Conservation (phyloP, 2,797 vertebrate species). For the Sebastes trivittatus region DNA sequence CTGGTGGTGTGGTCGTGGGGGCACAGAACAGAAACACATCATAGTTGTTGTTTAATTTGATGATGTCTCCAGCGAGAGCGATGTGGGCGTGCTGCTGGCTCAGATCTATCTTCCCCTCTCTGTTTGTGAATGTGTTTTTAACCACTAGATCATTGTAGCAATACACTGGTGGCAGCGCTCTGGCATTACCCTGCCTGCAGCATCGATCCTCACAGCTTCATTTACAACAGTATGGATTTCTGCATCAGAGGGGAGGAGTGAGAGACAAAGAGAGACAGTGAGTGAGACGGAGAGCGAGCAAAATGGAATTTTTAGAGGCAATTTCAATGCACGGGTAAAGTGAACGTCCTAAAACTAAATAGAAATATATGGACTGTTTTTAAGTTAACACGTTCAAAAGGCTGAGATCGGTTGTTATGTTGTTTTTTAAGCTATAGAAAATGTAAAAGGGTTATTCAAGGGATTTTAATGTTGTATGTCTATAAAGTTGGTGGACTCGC, state of each 20-base stretch:
- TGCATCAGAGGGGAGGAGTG: constrained; percentile 69
- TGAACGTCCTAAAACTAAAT: constrained; percentile 35
- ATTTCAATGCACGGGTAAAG: constrained; percentile 24
- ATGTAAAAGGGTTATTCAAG: neutral
- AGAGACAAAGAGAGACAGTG: constrained; percentile 57
- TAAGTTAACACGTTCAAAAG: constrained; percentile 32
- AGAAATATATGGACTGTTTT: constrained; percentile 23
- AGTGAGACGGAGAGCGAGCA: constrained; percentile 39
- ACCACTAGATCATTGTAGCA: constrained; percentile 82
- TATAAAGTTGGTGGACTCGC: neutral
- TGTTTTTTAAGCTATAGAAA: neutral
- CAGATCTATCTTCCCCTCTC: constrained; percentile 71
- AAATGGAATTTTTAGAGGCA: constrained; percentile 35
- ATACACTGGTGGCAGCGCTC: constrained; percentile 74
- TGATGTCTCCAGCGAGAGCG: constrained; percentile 76
- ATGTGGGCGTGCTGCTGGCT: constrained; percentile 77
- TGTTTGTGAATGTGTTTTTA: constrained; percentile 81
- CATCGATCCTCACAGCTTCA: constrained; percentile 80
- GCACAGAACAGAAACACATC: constrained; percentile 75
- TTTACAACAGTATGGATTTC: constrained; percentile 81
- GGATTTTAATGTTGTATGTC: neutral
- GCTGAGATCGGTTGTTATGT: neutral
- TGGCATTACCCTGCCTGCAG: constrained; percentile 73
- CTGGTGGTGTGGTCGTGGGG: constrained; percentile 47
- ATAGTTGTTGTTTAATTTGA: constrained; percentile 82